Evolutionary conservation across 2,888 invertebrate species (phyloP).

Genomic region (Noctua pronuba): DNA sequence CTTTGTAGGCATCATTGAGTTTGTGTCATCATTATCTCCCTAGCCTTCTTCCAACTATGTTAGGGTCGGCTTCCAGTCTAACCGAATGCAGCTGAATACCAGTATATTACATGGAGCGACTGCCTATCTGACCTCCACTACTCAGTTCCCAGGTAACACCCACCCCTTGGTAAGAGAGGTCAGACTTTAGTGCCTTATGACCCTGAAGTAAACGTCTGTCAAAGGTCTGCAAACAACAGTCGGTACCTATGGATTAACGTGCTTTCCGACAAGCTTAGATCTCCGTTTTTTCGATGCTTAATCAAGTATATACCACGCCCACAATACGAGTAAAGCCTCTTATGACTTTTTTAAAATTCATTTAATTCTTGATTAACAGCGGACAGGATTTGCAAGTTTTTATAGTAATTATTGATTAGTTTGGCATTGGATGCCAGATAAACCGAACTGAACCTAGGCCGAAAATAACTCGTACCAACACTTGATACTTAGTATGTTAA

Average conservation of each 20-base stretch:
- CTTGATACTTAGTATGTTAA: background rate
- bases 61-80: background rate
- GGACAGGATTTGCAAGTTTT: slow-evolving; percentile 7
- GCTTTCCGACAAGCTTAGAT: background rate
- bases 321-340: background rate
- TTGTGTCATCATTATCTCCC: background rate
- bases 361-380: background rate
- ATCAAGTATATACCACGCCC: too few relatives aligned
- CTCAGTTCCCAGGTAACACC: background rate
- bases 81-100: background rate
- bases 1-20: background rate
- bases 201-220: background rate
- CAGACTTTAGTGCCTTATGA: background rate
- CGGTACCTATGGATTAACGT: background rate
- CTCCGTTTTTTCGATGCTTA: too few relatives aligned
- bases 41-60: background rate
- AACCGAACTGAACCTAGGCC: background rate
- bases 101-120: background rate
- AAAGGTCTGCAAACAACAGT: background rate
- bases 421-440: background rate
- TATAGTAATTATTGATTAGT: slow-evolving; percentile 8
- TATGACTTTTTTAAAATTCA: background rate
- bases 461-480: background rate
- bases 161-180: background rate
- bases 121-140: background rate